These are phyloP conservation scores for Pemphredon lugubris DNA, from an alignment of 2,888 invertebrate genomes.

Conservation along the genomic window DNA sequence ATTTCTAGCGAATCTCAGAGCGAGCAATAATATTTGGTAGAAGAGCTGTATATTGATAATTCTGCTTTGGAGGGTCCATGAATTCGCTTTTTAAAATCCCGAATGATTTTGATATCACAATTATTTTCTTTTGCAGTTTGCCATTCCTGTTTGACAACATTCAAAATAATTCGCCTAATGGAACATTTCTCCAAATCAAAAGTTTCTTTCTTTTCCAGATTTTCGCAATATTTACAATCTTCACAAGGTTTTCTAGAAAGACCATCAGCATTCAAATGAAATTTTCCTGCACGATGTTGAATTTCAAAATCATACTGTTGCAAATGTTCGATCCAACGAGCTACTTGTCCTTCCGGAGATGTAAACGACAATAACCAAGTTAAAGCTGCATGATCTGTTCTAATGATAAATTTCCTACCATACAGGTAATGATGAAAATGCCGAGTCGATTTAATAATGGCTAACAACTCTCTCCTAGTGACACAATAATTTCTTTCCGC, in stretches of 20 bases:
- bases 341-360: neutral
- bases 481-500: too few species aligned
- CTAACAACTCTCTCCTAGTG: too few species aligned
- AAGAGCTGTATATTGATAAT: too few species aligned
- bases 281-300: neutral
- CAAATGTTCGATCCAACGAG: neutral
- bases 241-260: neutral
- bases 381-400: neutral
- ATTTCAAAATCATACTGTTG: constrained; percentile 3
- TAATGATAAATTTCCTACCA: too few species aligned
- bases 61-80: too few species aligned
- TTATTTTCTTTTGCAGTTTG: neutral
- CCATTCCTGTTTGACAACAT: neutral
- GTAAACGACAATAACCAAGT: neutral
- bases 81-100: too few species aligned
- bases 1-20: neutral
- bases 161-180: neutral
- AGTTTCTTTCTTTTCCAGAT: too few species aligned
- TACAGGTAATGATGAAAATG: too few species aligned
- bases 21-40: neutral
- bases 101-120: too few species aligned
- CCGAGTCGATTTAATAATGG: too few species aligned
- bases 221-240: neutral
- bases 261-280: neutral
- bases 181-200: too few species aligned